Conservation (phyloP, 1,140 invertebrate genomes). For the Batillaria attramentaria region DNA sequence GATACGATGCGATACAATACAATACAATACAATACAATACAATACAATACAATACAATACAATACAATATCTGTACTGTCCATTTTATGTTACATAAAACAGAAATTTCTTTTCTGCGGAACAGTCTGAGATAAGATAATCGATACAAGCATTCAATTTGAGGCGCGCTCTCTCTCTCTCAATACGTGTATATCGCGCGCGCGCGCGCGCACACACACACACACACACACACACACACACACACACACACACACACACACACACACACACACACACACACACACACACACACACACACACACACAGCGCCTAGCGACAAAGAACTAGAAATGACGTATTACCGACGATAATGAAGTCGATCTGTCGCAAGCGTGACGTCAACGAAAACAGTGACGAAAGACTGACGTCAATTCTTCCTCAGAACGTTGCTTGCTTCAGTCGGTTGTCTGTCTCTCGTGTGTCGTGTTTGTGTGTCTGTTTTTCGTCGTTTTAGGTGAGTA, state of each 20-base stretch:
- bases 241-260: neutral
- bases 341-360: neutral
- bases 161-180: neutral
- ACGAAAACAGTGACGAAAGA: neutral
- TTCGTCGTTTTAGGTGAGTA: neutral
- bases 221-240: neutral
- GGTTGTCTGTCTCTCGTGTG: neutral
- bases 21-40: neutral
- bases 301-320: neutral
- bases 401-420: neutral
- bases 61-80: neutral
- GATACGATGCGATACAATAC: neutral
- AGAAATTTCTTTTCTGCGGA: neutral
- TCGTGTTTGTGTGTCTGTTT: neutral
- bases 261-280: conserved; percentile 2
- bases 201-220: neutral
- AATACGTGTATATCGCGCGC: neutral
- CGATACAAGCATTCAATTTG: neutral
- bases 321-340: neutral
- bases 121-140: neutral
- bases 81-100: neutral
- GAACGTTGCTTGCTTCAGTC: neutral
- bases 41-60: neutral
- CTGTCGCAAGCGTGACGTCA: neutral
- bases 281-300: conserved; percentile 2